Conservation (phyloP, 2,113 vertebrate genomes). For the Phyllopteryx taeniolatus region DNA sequence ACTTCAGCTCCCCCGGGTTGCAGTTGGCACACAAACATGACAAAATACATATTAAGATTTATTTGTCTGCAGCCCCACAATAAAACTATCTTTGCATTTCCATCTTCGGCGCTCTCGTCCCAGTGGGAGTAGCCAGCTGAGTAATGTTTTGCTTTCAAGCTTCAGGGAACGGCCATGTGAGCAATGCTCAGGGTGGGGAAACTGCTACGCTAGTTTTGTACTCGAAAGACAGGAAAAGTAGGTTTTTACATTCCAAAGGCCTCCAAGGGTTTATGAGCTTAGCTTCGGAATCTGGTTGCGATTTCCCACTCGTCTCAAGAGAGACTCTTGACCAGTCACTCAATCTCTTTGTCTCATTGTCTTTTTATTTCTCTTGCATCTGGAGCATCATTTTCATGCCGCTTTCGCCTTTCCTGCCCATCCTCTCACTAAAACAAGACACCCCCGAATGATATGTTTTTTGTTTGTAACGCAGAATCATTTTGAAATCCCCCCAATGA, state of each 20-base stretch:
- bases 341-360: slow-evolving; percentile 50
- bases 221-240: slow-evolving; percentile 66
- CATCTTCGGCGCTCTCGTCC: slow-evolving; percentile 67
- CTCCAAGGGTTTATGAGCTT: slow-evolving; percentile 64
- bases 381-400: slow-evolving; percentile 14
- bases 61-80: slow-evolving; percentile 79
- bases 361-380: slow-evolving; percentile 31
- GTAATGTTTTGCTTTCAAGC: slow-evolving; percentile 76
- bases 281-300: slow-evolving; percentile 60
- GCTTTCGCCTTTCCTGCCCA: slow-evolving; percentile 24
- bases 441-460: slow-evolving; percentile 34
- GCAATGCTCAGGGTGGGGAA: slow-evolving; percentile 66
- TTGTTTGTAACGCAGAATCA: slow-evolving; percentile 22
- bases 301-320: slow-evolving; percentile 64
- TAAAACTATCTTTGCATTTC: slow-evolving; percentile 76
- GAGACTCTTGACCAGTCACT: slow-evolving; percentile 51
- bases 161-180: slow-evolving; percentile 74
- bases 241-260: slow-evolving; percentile 65
- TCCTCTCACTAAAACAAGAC: slow-evolving; percentile 20
- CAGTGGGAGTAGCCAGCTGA: slow-evolving; percentile 74
- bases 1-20: slow-evolving; percentile 65
- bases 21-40: slow-evolving; percentile 66
- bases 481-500: slow-evolving; percentile 31
- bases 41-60: slow-evolving; percentile 81
- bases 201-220: slow-evolving; percentile 65